Evolutionary conservation across 2,888 invertebrate species (phyloP), one percentile per base, ranked within the genome.

Genomic region (Frankliniella fusca): DNA sequence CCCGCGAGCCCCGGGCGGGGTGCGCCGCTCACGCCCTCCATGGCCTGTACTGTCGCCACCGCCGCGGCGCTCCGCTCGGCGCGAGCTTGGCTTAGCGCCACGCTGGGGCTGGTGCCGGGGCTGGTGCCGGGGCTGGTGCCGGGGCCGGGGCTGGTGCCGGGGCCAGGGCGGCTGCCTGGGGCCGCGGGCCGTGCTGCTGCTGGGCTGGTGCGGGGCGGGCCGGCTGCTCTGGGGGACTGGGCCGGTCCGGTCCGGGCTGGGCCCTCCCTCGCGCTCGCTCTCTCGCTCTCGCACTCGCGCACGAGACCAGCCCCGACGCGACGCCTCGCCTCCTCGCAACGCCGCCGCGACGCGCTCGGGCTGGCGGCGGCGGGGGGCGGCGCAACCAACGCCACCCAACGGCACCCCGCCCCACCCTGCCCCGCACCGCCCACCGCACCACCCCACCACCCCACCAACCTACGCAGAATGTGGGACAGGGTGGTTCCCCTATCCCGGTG

Each of bases 391-490:
- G 27, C 70, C 70, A 76, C 70, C 70, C 70, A 76, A 76, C 70
- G 70, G 12, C 27, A 27, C 70, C 70, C 70, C 70, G 70, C 70
- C n/a, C n/a, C 20, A 23, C 23, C 27, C 27, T 10, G 70, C 70
- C 61, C 61, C 61, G 61, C 61, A 11, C 18, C 61, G 61, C 15
- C 27, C 61, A 27, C 8, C 23, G 23, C 23, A 10, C 70, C 70
- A 27, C 70, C 38, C 38, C 23, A 10, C 70, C 70, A 27, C 70
- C 38, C 38, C 27, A 27, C 70, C 70, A 76, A 76, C 70, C 27
- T 76, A 76, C 70, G 70, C 70, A 76, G 70, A 76, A 76, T 76
- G 70, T 76, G 70, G 70, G 70, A 76, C 70, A 76, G 54, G 54
- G 18, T 15, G 18, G 54, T 11, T 18, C 18, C 15, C 54, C 54